Evolutionary conservation across 2,888 invertebrate genomes (phyloP).

Genomic region (Nemotelus nigrinus): DNA sequence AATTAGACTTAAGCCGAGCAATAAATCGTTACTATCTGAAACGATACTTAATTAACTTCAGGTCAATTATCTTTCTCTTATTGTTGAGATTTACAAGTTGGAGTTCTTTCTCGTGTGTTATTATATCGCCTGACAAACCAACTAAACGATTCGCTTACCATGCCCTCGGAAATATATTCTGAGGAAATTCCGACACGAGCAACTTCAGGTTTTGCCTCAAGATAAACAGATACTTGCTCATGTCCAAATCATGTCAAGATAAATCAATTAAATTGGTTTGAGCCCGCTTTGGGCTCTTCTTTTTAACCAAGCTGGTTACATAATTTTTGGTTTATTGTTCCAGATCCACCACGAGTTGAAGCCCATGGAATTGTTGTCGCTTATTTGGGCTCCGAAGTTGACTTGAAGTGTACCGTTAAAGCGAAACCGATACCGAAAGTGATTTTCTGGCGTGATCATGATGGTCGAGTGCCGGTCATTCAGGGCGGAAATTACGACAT

Average conservation of each 20-base stretch:
- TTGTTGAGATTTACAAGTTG: neutral
- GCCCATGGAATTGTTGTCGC: slow-evolving; percentile 83
- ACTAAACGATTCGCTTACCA: too few species aligned
- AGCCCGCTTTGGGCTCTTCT: neutral
- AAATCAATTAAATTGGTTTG: slow-evolving; percentile 35
- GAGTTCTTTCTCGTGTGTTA: too few species aligned
- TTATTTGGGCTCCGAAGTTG: slow-evolving; percentile 78
- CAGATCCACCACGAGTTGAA: slow-evolving; percentile 80
- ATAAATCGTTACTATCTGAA: slow-evolving; percentile 19
- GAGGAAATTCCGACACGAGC: too few species aligned
- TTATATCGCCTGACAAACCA: too few species aligned
- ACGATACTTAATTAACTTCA: slow-evolving; percentile 33
- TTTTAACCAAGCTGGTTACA: neutral
- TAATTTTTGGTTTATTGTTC: slow-evolving; percentile 45
- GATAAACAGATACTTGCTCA: slow-evolving; percentile 19
- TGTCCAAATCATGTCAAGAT: slow-evolving; percentile 6
- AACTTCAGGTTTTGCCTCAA: neutral
- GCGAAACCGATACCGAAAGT: slow-evolving; percentile 83
- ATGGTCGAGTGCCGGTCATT: slow-evolving; percentile 78
- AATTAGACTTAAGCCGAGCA: slow-evolving; percentile 12
- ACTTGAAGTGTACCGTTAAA: slow-evolving; percentile 80
- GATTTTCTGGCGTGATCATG: slow-evolving; percentile 83
- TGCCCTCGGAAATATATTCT: too few species aligned
- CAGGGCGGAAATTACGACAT: slow-evolving; percentile 81
- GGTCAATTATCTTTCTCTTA: slow-evolving; percentile 27